Evolutionary conservation across 1,140 invertebrate genomes (phyloP).

Genomic region (Xylocopa sonorina): DNA sequence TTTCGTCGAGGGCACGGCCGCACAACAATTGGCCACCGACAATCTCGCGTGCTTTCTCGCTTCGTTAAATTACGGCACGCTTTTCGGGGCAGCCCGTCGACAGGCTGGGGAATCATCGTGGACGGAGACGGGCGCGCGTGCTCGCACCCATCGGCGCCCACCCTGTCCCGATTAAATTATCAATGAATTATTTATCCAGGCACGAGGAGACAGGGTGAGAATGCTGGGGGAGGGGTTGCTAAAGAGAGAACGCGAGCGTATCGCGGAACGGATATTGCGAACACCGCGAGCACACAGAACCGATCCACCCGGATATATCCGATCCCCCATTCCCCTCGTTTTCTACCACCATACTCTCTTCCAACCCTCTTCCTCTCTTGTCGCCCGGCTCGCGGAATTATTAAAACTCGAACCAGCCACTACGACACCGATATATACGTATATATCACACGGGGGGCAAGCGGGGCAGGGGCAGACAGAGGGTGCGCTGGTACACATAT

Average conservation of each 20-base stretch:
- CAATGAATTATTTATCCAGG: slow-evolving; percentile 69
- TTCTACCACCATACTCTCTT: slow-evolving; percentile 9
- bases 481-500: slow-evolving; percentile 51
- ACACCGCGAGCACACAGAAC: slow-evolving; percentile 39
- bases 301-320: slow-evolving; percentile 51
- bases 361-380: slow-evolving; percentile 53
- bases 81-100: background rate
- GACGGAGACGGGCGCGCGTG: background rate
- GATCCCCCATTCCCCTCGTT: background rate
- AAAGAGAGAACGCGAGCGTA: background rate
- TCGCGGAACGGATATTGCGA: slow-evolving; percentile 56
- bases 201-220: slow-evolving; percentile 14
- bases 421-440: slow-evolving; percentile 56
- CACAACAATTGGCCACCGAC: slow-evolving; percentile 12
- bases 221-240: too few relatives aligned
- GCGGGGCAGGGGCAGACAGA: background rate
- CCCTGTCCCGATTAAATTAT: slow-evolving; percentile 62
- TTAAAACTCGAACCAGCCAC: slow-evolving; percentile 69
- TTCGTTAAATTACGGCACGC: slow-evolving; percentile 7
- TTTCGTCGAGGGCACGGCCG: background rate
- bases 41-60: slow-evolving; percentile 22
- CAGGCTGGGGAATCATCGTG: slow-evolving; percentile 8
- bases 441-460: slow-evolving; percentile 22
- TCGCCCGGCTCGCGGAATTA: slow-evolving; percentile 63
- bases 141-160: background rate